phyloP scores from a whole-genome alignment of 2,888 invertebrate species.

The Phaedon cochleariae region DNA sequence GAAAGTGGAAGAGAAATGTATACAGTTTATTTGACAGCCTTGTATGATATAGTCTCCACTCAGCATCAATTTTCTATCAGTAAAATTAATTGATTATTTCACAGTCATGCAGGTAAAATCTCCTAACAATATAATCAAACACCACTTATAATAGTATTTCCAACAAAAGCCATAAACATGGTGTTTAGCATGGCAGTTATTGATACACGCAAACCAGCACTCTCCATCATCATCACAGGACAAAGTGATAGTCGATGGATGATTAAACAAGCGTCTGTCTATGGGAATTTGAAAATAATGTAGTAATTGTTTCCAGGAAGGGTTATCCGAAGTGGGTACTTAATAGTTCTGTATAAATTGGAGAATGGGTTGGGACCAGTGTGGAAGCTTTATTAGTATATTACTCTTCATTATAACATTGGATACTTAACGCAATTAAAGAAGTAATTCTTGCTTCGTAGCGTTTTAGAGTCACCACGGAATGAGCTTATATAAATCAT shows the following conservation, averaged over 20 bases:
- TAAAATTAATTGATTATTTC: conserved; percentile 13
- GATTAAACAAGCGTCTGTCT: too few relatives aligned
- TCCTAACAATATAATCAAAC: conserved; percentile 15
- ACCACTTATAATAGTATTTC: not conserved
- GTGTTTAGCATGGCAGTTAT: not conserved
- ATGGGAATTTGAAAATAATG: too few relatives aligned
- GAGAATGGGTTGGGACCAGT: not conserved
- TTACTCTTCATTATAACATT: conserved; percentile 16
- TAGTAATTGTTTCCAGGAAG: conserved; percentile 14
- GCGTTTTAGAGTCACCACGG: not conserved
- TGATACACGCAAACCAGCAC: too few relatives aligned
- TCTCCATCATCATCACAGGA: too few relatives aligned
- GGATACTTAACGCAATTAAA: conserved; percentile 8
- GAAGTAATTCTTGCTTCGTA: conserved; percentile 13
- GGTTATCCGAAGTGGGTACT: not conserved
- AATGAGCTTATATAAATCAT: conserved; percentile 19
- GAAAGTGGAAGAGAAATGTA: too few relatives aligned
- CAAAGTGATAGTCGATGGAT: too few relatives aligned
- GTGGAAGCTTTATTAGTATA: conserved; percentile 12
- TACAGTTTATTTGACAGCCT: too few relatives aligned
- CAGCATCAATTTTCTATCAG: too few relatives aligned
- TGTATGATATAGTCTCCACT: too few relatives aligned
- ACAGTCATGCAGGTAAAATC: conserved; percentile 9
- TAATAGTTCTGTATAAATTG: conserved; percentile 12
- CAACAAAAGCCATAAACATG: not conserved